Conservation (phyloP, 2,797 vertebrate species). For the Ciconia nigra region DNA sequence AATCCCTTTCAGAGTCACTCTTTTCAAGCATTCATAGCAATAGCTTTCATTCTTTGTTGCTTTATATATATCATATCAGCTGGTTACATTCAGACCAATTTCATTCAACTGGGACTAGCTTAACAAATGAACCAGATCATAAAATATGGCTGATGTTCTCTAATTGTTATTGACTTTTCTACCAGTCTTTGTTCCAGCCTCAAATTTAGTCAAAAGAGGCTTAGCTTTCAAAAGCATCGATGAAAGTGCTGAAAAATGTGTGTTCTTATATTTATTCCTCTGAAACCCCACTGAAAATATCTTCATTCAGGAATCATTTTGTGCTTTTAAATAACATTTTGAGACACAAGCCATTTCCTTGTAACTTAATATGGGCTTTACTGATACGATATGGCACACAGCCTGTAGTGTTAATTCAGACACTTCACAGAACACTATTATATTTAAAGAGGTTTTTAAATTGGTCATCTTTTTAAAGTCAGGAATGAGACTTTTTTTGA, state of each 20-base stretch:
- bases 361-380: background rate
- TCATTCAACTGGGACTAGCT: background rate
- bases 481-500: background rate
- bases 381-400: background rate
- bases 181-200: background rate
- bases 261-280: background rate
- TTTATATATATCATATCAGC: accelerated
- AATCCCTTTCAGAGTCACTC: background rate
- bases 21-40: background rate
- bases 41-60: background rate
- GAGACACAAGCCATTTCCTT: background rate
- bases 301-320: background rate
- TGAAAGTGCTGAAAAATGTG: background rate
- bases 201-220: background rate
- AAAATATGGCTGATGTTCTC: background rate
- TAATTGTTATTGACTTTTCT: background rate
- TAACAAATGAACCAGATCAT: background rate
- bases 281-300: background rate
- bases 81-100: background rate
- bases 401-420: background rate
- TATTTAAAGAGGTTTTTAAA: background rate
- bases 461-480: background rate
- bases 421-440: background rate
- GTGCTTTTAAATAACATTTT: background rate
- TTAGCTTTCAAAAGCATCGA: background rate